Base-by-base conservation (phyloP, 2,888 invertebrate species). In the Panopea generosa region DNA sequence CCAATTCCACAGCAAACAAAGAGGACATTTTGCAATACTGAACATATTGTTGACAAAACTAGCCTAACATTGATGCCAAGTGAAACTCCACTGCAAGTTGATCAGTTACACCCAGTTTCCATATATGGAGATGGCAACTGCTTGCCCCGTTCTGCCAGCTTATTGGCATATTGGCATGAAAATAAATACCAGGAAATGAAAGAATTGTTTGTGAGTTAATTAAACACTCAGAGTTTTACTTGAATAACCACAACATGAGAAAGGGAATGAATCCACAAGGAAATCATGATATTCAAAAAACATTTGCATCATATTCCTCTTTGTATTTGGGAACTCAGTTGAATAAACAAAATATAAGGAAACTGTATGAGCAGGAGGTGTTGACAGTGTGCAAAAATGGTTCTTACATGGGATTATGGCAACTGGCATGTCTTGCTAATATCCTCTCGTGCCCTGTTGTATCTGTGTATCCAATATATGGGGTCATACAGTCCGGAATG, bases 321-420 rank as follows among this genome's bases (percentile, higher is more conserved):
- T 27, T 3, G 47, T 67, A 59, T 38, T 14, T 45, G 43, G 69
- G 61, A 24, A 53, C 24, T 29, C 52, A 45, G 33, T 29, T 69
- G 20, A 69, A 52, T n/a, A 33, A 69, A 69, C 20, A 29, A 16
- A 27, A 20, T 14, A 49, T 56, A 6, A 27, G 57, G 26, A 38
- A 53, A 26, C 1, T 68, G 20, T 68, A 52, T 52, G 43, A 60
- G 24, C 22, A 61, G 16, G 69, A 69, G 22, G 52, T 38, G 20
- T 20, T 55, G 22, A 6, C 40, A 40, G 20, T 69, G 20, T 26
- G 52, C 24, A 61, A 45, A 55, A 53, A 29, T 43, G 61, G 61
- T 16, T 18, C 43, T 2, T 69, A 27, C n/a, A 69, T 61, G 69
- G 60, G 69, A 0, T 2, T 69, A 24, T 69, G 69, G 69, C 69